These are phyloP conservation scores for Lepus townsendii DNA, from an alignment of 2,797 vertebrate genomes.

Conservation along the genomic window DNA sequence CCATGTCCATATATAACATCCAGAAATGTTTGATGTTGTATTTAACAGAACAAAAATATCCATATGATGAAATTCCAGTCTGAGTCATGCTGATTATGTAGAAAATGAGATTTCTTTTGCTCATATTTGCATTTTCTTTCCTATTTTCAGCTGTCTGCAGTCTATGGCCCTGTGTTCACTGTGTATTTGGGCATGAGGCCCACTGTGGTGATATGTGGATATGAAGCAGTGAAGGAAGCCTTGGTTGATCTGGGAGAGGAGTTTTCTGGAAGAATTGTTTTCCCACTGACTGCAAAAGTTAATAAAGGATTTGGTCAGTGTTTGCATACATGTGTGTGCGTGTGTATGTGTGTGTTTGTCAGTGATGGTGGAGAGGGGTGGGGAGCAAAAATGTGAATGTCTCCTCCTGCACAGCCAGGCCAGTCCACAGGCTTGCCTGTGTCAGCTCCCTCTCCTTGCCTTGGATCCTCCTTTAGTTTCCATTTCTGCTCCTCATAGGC, in stretches of 20 bases:
- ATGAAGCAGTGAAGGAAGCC: conserved; percentile 37
- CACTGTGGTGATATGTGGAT: background rate
- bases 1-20: background rate
- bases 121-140: background rate
- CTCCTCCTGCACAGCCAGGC: background rate
- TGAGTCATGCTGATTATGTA: background rate
- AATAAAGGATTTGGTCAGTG: background rate
- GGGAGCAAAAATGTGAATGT: background rate
- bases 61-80: background rate
- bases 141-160: background rate
- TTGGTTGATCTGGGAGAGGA: background rate
- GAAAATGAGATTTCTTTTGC: background rate
- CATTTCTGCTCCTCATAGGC: conserved; percentile 59
- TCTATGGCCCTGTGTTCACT: no score
- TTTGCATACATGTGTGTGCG: no score
- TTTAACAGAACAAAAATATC: background rate
- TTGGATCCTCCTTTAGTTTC: no score
- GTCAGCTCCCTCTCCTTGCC: no score
- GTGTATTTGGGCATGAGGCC: background rate
- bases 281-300: background rate
- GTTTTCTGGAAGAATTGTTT: background rate
- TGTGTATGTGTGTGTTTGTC: no score
- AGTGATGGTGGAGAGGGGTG: background rate
- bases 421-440: no score
- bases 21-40: background rate